phyloP scores from a whole-genome alignment of 2,888 invertebrate genomes.

The Limnephilus marmoratus region DNA sequence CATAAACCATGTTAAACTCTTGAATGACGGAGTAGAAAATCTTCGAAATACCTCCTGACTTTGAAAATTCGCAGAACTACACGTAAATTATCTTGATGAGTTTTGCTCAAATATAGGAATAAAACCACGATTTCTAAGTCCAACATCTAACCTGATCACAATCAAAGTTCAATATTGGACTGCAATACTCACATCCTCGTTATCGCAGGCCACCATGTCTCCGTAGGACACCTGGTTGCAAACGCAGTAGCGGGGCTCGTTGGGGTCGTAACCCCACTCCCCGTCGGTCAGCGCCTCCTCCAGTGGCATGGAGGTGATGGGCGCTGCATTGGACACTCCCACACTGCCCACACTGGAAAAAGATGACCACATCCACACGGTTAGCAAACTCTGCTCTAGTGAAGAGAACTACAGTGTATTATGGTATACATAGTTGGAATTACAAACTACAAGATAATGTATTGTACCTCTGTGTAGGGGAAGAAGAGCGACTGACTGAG shows the following conservation, averaged over 20 bases:
- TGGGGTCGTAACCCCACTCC: constrained; percentile 96
- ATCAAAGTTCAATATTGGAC: not conserved
- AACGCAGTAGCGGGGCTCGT: constrained; percentile 95
- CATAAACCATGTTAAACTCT: no score
- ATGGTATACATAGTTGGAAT: not conserved
- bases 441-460: not conserved
- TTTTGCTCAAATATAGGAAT: no score
- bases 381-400: not conserved
- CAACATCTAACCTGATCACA: not conserved
- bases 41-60: no score
- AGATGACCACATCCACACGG: not conserved
- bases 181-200: constrained; percentile 87
- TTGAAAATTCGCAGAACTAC: no score
- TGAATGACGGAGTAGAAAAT: no score
- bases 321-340: constrained; percentile 63
- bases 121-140: no score
- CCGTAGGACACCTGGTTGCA: constrained; percentile 99
- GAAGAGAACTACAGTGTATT: not conserved
- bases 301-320: constrained; percentile 70
- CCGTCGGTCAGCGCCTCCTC: constrained; percentile 78
- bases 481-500: constrained; percentile 74
- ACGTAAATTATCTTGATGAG: no score
- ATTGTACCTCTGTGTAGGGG: constrained; percentile 73
- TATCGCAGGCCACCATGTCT: constrained; percentile 99
- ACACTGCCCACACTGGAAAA: constrained; percentile 64